These are phyloP conservation scores for Globia sparganii DNA, from an alignment of 2,888 invertebrate genomes.

Conservation along the genomic window DNA sequence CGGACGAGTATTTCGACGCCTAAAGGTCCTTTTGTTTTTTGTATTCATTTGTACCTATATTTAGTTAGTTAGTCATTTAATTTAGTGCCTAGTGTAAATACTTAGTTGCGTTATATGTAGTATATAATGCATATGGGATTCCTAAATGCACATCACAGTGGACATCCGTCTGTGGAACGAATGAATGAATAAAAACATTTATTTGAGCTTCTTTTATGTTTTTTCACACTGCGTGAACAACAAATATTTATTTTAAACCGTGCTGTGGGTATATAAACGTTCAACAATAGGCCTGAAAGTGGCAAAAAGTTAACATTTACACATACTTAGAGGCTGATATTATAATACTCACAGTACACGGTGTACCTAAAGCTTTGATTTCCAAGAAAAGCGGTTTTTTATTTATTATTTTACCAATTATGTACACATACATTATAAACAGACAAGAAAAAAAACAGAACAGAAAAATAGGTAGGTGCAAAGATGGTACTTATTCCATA, in stretches of 20 bases:
- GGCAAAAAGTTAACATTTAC: not conserved
- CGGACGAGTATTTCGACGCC: not conserved
- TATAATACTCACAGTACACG: not conserved
- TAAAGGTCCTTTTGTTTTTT: not conserved
- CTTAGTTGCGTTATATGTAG: not conserved
- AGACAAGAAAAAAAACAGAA: no score
- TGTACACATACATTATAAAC: no score
- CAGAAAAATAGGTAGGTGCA: no score
- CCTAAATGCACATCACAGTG: no score
- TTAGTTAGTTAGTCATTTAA: no score
- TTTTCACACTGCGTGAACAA: not conserved
- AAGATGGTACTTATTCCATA: no score
- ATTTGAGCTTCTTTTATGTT: not conserved
- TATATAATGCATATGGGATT: not conserved
- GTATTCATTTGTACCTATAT: not conserved
- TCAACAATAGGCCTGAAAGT: not conserved
- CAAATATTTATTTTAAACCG: not conserved
- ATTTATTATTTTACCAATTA: no score
- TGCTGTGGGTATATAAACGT: not conserved
- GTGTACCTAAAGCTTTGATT: not conserved
- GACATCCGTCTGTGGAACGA: not conserved
- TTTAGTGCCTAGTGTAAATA: not conserved
- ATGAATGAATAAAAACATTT: no score
- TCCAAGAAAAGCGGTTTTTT: no score
- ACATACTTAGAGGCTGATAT: not conserved